Evolutionary conservation across 2,888 invertebrate genomes (phyloP), one percentile per base, ranked within the genome.

Genomic region (Rhingia rostrata): DNA sequence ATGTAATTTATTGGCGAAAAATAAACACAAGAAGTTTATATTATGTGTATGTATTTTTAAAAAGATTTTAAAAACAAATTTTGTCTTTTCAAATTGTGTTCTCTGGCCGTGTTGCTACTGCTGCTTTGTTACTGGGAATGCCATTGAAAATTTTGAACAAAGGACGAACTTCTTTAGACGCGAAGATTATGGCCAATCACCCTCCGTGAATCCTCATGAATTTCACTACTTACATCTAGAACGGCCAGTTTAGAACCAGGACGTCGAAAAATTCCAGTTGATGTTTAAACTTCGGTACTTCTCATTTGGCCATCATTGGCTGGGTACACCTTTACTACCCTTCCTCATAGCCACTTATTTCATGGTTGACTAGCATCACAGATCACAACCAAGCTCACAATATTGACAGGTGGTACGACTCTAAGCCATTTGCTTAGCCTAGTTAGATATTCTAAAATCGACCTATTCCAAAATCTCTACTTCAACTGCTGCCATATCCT

Each of bases 251-350:
- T 82, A 0, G 77, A 79, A 3, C 74, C 64, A 7, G 83, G 86
- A 7, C 83, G 80, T 5, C 72, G 82, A 30, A 85, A 6, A 4
- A 64, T 30, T 12, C 72, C 74, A 33, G 43, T 5, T 1, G 14
- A 32, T 4, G 86, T 81, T 7, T 69, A 80, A 0, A 86, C 81
- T 7, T 86, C 69, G 0, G 84, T 81, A 2, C 60, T 53, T 9
- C 86, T 79, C 3, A 84, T 79, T 43, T 87, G 86, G 0, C 70
- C 86, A 64, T 86, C 75, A 2, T 73, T 69, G 0, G 58, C 74
- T 6, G 45, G 9, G 45, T 58, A 86, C 0, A 81, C 73, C 14
- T 45, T 10, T 9, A 3, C 7, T 1, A 83, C 56, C 9, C 64
- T 73, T 9, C 84, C 84, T 6, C 51, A 41, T n/a, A 72, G 51